Conservation (phyloP, 2,797 vertebrate genomes). For the Platalea minor region DNA sequence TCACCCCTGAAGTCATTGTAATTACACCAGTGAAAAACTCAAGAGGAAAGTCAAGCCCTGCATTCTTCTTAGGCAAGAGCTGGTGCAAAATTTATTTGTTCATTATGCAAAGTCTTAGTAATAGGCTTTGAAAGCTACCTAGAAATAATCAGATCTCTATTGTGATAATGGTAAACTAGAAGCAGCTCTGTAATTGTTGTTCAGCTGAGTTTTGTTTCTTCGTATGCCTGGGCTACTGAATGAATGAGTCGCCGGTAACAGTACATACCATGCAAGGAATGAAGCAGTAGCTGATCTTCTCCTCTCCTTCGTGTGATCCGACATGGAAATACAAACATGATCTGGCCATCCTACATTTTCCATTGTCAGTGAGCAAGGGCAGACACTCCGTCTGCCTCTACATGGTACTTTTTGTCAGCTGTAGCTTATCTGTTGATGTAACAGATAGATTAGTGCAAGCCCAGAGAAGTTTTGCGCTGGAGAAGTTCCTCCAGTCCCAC, state of each 20-base stretch:
- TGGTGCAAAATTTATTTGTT: background rate
- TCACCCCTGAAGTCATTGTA: background rate
- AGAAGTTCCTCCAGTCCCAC: background rate
- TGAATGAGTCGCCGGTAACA: fast-evolving
- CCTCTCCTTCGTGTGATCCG: background rate
- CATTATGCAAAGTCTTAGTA: background rate
- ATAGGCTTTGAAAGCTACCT: background rate
- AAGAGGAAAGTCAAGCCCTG: background rate
- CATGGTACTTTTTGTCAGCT: background rate
- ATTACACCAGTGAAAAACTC: background rate
- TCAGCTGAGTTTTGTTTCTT: background rate
- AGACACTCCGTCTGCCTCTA: background rate
- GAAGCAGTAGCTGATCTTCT: background rate
- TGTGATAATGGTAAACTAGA: background rate
- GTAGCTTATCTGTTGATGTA: background rate
- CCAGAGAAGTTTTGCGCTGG: background rate
- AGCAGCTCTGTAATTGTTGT: background rate
- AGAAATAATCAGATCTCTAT: background rate
- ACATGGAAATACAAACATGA: background rate
- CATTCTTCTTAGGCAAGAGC: background rate
- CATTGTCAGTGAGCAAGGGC: background rate
- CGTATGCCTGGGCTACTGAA: background rate
- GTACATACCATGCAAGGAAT: background rate
- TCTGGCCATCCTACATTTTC: background rate
- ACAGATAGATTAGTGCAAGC: background rate